Conservation (phyloP, 2,888 invertebrate species). For the Idaea straminata region DNA sequence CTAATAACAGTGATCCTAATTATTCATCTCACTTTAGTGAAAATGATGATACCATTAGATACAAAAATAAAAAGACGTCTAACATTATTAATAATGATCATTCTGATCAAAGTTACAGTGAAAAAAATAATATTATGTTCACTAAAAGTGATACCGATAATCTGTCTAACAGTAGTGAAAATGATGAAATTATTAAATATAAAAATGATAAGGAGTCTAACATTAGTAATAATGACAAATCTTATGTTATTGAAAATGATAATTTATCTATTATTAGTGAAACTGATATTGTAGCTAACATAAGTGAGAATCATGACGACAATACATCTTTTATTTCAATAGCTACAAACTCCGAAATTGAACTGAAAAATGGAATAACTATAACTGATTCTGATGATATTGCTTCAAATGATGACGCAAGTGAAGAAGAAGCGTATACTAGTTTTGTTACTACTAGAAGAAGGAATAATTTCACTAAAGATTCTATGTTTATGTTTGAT, state of each 20-base stretch:
- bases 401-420: conserved; percentile 12
- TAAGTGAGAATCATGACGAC: neutral
- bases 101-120: neutral
- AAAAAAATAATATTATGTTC: neutral
- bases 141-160: neutral
- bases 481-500: conserved; percentile 51
- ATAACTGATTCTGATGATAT: conserved; percentile 6
- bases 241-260: conserved; percentile 18
- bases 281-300: conserved; percentile 7
- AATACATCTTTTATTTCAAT: neutral
- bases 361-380: neutral
- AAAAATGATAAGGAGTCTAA: conserved; percentile 12
- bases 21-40: neutral
- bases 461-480: conserved; percentile 49
- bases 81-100: neutral
- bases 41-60: neutral
- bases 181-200: conserved; percentile 21
- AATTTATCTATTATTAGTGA: conserved; percentile 16
- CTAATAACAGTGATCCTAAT: conserved; percentile 13
- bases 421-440: conserved; percentile 40
- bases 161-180: conserved; percentile 7
- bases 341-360: neutral
- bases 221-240: neutral
- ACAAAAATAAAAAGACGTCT: neutral
- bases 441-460: conserved; percentile 70